A percentile compares a stretch with the other conserved stretches of the same genome.
Evolutionary conservation across 1,140 invertebrate genomes (phyloP).

Genomic region (Micrasema minimum): DNA sequence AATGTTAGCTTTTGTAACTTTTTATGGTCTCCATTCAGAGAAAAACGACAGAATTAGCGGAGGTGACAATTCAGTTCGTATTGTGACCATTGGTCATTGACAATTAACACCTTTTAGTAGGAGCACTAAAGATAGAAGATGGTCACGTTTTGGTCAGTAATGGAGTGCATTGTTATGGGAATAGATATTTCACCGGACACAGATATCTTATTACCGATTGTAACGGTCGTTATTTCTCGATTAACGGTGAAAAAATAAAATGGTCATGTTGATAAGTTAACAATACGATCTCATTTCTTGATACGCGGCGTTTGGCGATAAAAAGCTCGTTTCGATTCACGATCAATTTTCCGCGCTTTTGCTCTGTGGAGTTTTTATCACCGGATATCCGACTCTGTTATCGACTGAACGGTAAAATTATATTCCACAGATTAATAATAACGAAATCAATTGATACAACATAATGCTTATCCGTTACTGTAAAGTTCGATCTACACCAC

Average conservation of each 20-base stretch:
- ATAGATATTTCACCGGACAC: conserved; percentile 1
- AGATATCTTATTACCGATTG: conserved; percentile 24
- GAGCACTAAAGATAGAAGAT: not conserved
- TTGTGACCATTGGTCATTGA: too few relatives aligned
- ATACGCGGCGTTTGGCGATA: not conserved
- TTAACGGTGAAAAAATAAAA: conserved; percentile 25
- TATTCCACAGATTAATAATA: not conserved
- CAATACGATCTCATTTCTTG: conserved; percentile 19
- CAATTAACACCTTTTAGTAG: not conserved
- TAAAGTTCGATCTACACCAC: too few relatives aligned
- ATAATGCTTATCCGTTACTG: too few relatives aligned
- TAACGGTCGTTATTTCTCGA: conserved; percentile 26
- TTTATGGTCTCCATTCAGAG: too few relatives aligned
- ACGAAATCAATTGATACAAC: too few relatives aligned
- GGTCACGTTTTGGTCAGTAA: conserved; percentile 21
- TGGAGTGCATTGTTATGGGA: conserved; percentile 9
- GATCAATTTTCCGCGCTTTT: conserved; percentile 10
- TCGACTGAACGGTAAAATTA: conserved; percentile 20
- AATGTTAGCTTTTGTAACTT: too few relatives aligned
- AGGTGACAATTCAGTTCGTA: too few relatives aligned
- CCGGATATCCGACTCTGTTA: conserved; percentile 5
- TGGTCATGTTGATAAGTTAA: conserved; percentile 12
- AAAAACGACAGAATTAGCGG: too few relatives aligned
- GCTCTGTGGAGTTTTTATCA: not conserved
- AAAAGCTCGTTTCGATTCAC: conserved; percentile 14